Base-by-base conservation (phyloP, 1,140 invertebrate genomes). In the Ditylenchus dipsaci region DNA sequence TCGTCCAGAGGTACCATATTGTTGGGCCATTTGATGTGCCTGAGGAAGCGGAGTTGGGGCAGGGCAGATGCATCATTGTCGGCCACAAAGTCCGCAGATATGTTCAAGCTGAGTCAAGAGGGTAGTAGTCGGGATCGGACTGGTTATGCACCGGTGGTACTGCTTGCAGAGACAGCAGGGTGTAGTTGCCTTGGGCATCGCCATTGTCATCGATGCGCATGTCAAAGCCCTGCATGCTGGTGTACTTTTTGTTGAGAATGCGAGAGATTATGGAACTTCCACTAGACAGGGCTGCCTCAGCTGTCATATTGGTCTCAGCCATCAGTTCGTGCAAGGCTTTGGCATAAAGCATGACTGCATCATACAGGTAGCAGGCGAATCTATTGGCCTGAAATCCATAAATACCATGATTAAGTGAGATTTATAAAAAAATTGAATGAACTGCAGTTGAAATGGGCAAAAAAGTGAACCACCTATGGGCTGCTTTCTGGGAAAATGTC, bases 151-250 rank as follows among this genome's bases (percentile, higher is more conserved):
- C 67, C 17, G 70, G 68, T 11, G 75, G 45, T 26, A 83, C 82
- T 21, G 87, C 85, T 45, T 49, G 86, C 76, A 89, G 87, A 0
- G 92, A 90, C 23, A 96, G 85, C 38, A 97, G 89, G 0, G 93
- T 94, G 84, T 94, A 97, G 83, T 96, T 96, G 1, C 94, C 94
- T 83, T 95, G 91, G 0, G 93, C 95, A 81, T 97, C 92, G 19
- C 93, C 94, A 77, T 91, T 89, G 72, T 90, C 87, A 84, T 97
- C 93, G 59, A 97, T 88, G 73, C 90, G 89, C 63, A 95, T 93
- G 42, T 88, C 89, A 74, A 91, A 89, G 8, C 93, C 94, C 43
- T 92, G 91, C 47, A 97, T 89, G 88, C 81, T 89, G 87, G 69
- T 88, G 86, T 77, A 95, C 84, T 73, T 88, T 84, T 53, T 86